Conservation (phyloP, 2,888 invertebrate species). For the Ennomos fuscantarius region DNA sequence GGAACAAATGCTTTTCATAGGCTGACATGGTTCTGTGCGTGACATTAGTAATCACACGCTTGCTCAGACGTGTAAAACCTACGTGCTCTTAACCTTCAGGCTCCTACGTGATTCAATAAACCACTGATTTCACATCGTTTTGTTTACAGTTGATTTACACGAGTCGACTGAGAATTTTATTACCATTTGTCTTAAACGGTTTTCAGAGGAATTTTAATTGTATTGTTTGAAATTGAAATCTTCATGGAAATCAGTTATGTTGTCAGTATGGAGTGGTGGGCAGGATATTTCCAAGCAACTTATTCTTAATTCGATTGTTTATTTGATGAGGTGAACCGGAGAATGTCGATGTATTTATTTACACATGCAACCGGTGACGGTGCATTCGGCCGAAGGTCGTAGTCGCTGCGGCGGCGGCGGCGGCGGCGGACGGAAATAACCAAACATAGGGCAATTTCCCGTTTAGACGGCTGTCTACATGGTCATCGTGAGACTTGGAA, state of each 20-base stretch:
- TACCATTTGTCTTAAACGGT: conserved; percentile 17
- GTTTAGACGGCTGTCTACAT: conserved; percentile 42
- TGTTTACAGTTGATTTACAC: conserved; percentile 30
- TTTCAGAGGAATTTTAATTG: conserved; percentile 14
- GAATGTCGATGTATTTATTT: conserved; percentile 22
- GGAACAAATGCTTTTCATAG: conserved; percentile 18
- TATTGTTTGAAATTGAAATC: conserved; percentile 6
- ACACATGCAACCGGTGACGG: conserved; percentile 42
- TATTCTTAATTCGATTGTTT: conserved; percentile 4
- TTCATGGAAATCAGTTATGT: conserved; percentile 3
- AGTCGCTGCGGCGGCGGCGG: conserved; percentile 50
- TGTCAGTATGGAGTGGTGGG: not conserved
- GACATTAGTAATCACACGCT: conserved; percentile 28
- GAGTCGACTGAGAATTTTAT: conserved; percentile 21
- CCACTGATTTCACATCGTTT: conserved; percentile 19
- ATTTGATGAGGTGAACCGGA: conserved; percentile 4
- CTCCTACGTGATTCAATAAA: conserved; percentile 29
- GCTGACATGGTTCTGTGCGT: conserved; percentile 24
- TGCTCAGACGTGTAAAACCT: conserved; percentile 22
- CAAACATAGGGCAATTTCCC: conserved; percentile 74
- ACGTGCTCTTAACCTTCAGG: conserved; percentile 21
- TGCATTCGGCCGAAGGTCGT: conserved; percentile 69
- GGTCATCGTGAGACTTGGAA: conserved; percentile 14
- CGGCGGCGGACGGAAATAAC: conserved; percentile 71
- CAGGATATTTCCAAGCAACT: not conserved